Percentiles rank a stretch among this genome's conserved stretches.
Evolutionary conservation across 2,888 invertebrate genomes (phyloP).

Genomic region (Dermolepida albohirtum): DNA sequence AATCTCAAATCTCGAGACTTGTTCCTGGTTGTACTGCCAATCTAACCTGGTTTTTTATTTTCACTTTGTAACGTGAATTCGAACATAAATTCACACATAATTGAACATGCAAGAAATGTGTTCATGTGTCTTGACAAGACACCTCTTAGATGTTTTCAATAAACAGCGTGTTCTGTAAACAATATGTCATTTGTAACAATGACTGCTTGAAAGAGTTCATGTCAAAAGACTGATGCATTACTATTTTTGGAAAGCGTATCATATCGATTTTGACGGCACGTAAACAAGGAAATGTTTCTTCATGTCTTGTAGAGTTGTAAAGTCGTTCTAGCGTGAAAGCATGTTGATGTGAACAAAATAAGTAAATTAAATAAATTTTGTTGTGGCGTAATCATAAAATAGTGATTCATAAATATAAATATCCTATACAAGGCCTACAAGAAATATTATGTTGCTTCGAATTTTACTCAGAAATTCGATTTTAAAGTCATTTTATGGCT

Average conservation of each 20-base stretch:
- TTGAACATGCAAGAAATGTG: constrained; percentile 15
- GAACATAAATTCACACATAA: constrained; percentile 22
- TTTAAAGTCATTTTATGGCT: too few species aligned
- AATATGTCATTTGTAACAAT: constrained; percentile 42
- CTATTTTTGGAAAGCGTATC: constrained; percentile 29
- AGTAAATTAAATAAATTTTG: constrained; percentile 25
- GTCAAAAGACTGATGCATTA: constrained; percentile 38
- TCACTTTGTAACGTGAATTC: constrained; percentile 7
- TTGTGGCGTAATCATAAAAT: neutral
- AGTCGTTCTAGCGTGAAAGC: constrained; percentile 18
- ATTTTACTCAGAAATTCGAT: too few species aligned
- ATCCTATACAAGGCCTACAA: neutral
- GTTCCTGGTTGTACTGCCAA: neutral
- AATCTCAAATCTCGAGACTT: too few species aligned
- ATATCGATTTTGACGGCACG: constrained; percentile 29
- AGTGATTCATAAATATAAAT: too few species aligned
- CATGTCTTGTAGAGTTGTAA: constrained; percentile 27
- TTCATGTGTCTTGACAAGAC: constrained; percentile 28
- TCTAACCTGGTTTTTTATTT: neutral
- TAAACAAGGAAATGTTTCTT: constrained; percentile 29
- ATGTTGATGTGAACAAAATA: constrained; percentile 13
- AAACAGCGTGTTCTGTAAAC: constrained; percentile 39
- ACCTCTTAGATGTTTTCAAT: constrained; percentile 35
- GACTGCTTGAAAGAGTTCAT: constrained; percentile 27
- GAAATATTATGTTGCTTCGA: too few species aligned